These are phyloP conservation scores for Gnatocerus cornutus DNA, from an alignment of 2,888 invertebrate genomes.

Conservation along the genomic window DNA sequence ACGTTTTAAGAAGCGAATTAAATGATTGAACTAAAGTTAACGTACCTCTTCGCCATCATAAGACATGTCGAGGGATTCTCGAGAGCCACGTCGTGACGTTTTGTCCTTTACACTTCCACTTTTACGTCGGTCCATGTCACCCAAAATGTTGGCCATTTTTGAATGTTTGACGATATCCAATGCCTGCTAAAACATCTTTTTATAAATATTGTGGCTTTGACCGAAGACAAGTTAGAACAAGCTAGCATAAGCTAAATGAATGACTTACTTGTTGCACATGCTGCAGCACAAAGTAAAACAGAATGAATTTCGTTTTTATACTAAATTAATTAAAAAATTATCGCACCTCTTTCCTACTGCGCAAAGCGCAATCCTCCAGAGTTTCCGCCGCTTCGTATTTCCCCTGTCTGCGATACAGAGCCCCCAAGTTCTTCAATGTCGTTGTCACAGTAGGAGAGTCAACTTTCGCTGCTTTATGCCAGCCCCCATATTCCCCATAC, in stretches of 20 bases:
- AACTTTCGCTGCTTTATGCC: constrained; percentile 99
- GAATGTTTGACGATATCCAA: constrained; percentile 95
- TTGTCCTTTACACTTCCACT: constrained; percentile 71
- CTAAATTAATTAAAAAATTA: constrained; percentile 44
- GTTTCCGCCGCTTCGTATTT: constrained; percentile 99
- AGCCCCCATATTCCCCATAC: constrained; percentile 94
- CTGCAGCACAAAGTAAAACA: constrained; percentile 70
- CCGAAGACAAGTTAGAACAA: background rate
- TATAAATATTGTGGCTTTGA: background rate
- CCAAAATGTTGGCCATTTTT: constrained; percentile 84
- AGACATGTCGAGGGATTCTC: constrained; percentile 82
- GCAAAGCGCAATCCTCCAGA: constrained; percentile 96
- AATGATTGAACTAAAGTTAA: constrained; percentile 4
- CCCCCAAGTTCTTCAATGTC: constrained; percentile 98
- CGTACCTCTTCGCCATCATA: constrained; percentile 85
- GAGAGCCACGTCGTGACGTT: constrained; percentile 80
- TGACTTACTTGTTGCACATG: constrained; percentile 79
- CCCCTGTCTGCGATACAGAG: constrained; percentile 97
- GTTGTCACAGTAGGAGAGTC: constrained; percentile 98
- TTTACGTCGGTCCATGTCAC: constrained; percentile 74
- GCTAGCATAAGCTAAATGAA: constrained; percentile 41
- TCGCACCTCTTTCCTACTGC: constrained; percentile 94
- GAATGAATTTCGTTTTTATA: constrained; percentile 7
- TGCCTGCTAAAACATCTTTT: constrained; percentile 75
- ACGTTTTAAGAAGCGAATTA: constrained; percentile 19